A percentile compares a stretch with the other conserved stretches of the same genome.
phyloP scores from a whole-genome alignment of 2,888 invertebrate species.

The Scaptomyza tumidula region DNA sequence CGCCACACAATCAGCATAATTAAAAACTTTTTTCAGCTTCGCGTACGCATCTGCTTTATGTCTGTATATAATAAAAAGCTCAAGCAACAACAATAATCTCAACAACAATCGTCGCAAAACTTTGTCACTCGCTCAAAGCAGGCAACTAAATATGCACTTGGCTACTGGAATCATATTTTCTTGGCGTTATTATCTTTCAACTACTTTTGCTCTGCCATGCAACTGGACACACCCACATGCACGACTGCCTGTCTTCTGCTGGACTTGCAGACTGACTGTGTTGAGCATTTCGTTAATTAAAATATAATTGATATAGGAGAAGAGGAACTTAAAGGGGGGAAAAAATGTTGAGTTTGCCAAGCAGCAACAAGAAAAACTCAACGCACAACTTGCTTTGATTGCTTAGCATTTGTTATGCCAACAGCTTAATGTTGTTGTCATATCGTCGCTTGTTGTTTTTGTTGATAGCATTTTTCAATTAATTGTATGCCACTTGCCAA shows the following conservation, averaged over 20 bases:
- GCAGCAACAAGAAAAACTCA: conserved; percentile 4
- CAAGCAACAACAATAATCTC: conserved; percentile 5
- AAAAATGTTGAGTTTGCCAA: background rate
- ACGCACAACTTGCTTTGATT: conserved; percentile 48
- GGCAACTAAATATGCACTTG: conserved; percentile 75
- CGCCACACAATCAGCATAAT: conserved; percentile 80
- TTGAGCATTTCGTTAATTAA: conserved; percentile 74
- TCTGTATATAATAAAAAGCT: conserved; percentile 44
- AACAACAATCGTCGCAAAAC: conserved; percentile 44
- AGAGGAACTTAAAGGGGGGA: conserved; percentile 15
- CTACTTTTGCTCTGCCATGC: conserved; percentile 22
- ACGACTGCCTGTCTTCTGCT: conserved; percentile 55
- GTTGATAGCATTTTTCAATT: conserved; percentile 56
- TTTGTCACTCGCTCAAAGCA: conserved; percentile 45
- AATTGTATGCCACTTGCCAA: conserved; percentile 57
- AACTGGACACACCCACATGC: conserved; percentile 65
- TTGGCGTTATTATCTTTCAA: background rate
- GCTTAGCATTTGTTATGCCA: conserved; percentile 47
- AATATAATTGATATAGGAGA: conserved; percentile 67
- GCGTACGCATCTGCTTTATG: conserved; percentile 63
- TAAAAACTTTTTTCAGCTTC: conserved; percentile 74
- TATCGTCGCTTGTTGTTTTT: conserved; percentile 16
- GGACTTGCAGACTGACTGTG: conserved; percentile 14
- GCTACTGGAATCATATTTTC: conserved; percentile 10
- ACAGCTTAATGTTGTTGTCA: conserved; percentile 54